Percentiles rank a stretch among this genome's conserved stretches.
These are phyloP conservation scores for Tiliacea citrago DNA, from an alignment of 2,888 invertebrate genomes.

Conservation along the genomic window DNA sequence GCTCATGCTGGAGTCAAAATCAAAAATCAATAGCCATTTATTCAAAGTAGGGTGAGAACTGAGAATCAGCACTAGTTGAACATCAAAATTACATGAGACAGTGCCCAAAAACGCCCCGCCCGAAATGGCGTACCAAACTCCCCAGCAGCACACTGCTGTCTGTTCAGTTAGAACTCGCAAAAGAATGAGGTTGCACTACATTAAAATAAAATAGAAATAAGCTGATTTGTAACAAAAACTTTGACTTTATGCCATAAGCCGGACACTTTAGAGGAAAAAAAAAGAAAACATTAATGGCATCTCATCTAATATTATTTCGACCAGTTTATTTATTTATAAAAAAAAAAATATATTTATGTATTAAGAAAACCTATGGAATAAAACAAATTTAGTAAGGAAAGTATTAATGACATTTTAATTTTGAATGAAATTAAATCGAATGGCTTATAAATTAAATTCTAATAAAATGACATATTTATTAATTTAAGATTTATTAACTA, in stretches of 20 bases:
- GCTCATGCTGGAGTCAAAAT: neutral
- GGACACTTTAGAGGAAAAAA: neutral
- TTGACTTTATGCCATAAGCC: neutral
- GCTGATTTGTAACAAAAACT: neutral
- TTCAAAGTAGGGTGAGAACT: too few species aligned
- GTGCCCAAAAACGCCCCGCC: too few species aligned
- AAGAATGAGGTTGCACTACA: neutral
- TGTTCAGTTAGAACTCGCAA: too few species aligned
- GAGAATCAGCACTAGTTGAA: too few species aligned
- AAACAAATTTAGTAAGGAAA: neutral
- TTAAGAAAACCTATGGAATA: neutral
- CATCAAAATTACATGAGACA: too few species aligned
- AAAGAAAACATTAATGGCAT: slow-evolving; percentile 21
- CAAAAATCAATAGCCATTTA: too few species aligned
- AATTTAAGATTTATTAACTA: slow-evolving; percentile 7
- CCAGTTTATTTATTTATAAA: neutral
- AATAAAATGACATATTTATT: neutral
- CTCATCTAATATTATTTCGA: slow-evolving; percentile 8
- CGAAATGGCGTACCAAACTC: too few species aligned
- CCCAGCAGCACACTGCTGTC: too few species aligned
- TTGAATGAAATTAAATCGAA: neutral
- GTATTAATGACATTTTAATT: neutral
- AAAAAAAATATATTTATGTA: too few species aligned
- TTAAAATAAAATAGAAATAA: neutral
- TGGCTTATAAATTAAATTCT: neutral